Evolutionary conservation across 2,888 invertebrate genomes (phyloP).

Genomic region (Pycnomerus fuliginosus): DNA sequence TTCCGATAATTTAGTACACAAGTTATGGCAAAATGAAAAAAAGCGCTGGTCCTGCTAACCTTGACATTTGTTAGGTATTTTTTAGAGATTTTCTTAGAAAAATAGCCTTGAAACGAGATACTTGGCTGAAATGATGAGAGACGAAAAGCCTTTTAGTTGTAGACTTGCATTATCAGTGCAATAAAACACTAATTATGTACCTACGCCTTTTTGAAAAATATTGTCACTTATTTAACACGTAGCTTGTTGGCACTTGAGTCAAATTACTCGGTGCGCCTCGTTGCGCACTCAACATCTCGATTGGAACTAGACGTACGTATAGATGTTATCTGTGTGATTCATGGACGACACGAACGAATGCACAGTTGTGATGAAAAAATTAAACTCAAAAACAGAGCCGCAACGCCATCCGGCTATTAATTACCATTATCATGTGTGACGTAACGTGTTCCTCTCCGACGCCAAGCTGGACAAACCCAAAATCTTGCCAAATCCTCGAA

Average conservation of each 20-base stretch:
- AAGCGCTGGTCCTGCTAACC: constrained; percentile 18
- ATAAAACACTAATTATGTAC: constrained; percentile 7
- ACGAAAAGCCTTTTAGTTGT: constrained; percentile 4
- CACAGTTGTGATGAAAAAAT: constrained; percentile 19
- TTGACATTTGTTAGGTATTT: constrained; percentile 14
- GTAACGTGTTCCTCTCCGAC: no score
- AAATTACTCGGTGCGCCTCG: constrained; percentile 29
- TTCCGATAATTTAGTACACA: constrained; percentile 8
- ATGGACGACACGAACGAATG: constrained; percentile 26
- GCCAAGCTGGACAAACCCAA: no score
- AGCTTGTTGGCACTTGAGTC: constrained; percentile 31
- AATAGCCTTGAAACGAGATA: constrained; percentile 9
- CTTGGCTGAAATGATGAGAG: neutral
- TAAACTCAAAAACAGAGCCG: constrained; percentile 6
- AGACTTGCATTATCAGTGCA: neutral
- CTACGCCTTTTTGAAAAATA: neutral
- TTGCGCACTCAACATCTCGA: constrained; percentile 31
- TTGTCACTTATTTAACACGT: constrained; percentile 11
- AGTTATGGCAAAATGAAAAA: constrained; percentile 1
- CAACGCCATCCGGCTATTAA: neutral
- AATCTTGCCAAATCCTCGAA: no score
- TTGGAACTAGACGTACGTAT: constrained; percentile 34
- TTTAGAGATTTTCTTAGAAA: constrained; percentile 15
- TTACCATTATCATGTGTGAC: no score
- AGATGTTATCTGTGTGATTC: constrained; percentile 33